Conservation (phyloP, 2,888 invertebrate genomes). For the Cephus runcator region DNA sequence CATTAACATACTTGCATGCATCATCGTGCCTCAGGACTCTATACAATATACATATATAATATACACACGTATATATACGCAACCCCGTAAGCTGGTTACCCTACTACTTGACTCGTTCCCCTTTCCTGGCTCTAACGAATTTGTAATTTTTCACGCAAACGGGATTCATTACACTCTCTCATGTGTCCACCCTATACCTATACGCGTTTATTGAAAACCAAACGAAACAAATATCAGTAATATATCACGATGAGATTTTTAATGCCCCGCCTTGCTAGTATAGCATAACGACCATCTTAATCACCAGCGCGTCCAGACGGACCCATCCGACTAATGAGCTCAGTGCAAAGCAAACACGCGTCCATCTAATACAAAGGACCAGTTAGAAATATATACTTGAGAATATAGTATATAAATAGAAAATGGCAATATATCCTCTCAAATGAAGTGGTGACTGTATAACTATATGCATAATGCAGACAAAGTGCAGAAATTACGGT, state of each 20-base stretch:
- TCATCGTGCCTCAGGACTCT: slow-evolving; percentile 4
- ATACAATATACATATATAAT: slow-evolving; percentile 4
- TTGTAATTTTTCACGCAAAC: slow-evolving; percentile 23
- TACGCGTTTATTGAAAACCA: slow-evolving; percentile 36
- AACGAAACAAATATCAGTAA: slow-evolving; percentile 43
- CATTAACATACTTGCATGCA: slow-evolving; percentile 20
- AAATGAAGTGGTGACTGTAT: background rate
- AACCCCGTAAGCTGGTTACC: background rate
- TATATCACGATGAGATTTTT: slow-evolving; percentile 37
- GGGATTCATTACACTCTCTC: background rate
- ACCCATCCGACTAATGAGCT: slow-evolving; percentile 44
- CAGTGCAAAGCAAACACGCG: slow-evolving; percentile 48
- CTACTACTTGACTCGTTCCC: background rate
- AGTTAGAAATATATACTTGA: slow-evolving; percentile 6
- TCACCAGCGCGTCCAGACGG: slow-evolving; percentile 34
- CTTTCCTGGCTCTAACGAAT: slow-evolving; percentile 10
- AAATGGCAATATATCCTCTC: background rate
- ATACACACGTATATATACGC: slow-evolving; percentile 8
- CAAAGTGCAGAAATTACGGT: background rate
- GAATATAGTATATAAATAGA: background rate
- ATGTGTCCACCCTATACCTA: slow-evolving; percentile 3
- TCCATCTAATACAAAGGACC: slow-evolving; percentile 29
- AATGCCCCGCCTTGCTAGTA: slow-evolving; percentile 38
- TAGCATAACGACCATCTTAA: slow-evolving; percentile 49
- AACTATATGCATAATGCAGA: background rate